phyloP scores from a whole-genome alignment of 2,888 invertebrate genomes.

The Lasioglossum leucozonium region DNA sequence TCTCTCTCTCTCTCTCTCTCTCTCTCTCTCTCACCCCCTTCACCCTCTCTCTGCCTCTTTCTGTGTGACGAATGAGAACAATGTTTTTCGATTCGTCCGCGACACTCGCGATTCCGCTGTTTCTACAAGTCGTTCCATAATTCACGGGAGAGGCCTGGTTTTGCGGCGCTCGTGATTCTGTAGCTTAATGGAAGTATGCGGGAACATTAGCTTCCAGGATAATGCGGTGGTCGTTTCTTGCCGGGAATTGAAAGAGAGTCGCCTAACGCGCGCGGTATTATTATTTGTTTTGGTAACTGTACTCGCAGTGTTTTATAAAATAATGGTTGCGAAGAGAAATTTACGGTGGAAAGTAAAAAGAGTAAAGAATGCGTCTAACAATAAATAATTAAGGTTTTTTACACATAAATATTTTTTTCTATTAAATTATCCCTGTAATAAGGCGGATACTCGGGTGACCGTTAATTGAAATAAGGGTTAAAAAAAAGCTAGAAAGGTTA shows the following conservation, averaged over 20 bases:
- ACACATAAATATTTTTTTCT: too few species aligned
- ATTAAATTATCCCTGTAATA: too few species aligned
- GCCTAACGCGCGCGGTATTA: background rate
- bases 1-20: background rate
- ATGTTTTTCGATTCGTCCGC: background rate
- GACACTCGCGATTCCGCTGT: conserved; percentile 5
- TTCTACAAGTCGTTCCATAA: background rate
- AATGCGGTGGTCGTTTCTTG: background rate
- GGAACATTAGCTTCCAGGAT: conserved; percentile 1
- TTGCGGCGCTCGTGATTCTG: background rate
- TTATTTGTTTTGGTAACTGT: background rate
- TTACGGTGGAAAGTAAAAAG: too few species aligned
- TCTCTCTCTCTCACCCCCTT: too few species aligned
- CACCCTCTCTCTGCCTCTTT: too few species aligned
- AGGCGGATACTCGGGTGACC: too few species aligned
- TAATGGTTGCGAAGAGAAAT: background rate
- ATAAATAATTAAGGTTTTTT: too few species aligned
- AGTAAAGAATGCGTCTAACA: too few species aligned
- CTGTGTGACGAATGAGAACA: background rate
- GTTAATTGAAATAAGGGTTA: too few species aligned
- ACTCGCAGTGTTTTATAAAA: background rate
- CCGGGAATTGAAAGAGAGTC: background rate
- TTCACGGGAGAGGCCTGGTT: background rate
- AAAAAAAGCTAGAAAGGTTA: too few species aligned
- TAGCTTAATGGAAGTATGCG: background rate